Percentiles rank a stretch among this genome's conserved stretches.
Evolutionary conservation across 2,888 invertebrate genomes (phyloP).

Genomic region (Calameuta idolon): DNA sequence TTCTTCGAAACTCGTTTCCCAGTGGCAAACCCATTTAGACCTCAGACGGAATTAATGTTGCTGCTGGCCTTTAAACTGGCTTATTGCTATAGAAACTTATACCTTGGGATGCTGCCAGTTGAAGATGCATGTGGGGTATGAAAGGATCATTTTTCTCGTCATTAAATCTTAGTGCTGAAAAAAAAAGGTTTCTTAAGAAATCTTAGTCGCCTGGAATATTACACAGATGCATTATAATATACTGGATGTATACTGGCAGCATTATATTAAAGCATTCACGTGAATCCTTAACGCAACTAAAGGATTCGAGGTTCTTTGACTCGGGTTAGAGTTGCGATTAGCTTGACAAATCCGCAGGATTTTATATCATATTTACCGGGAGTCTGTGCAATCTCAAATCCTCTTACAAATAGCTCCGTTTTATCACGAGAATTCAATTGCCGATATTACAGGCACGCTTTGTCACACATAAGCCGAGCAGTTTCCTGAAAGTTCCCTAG

Average conservation of each 20-base stretch:
- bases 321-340: constrained; percentile 25
- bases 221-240: neutral
- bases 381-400: constrained; percentile 33
- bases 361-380: constrained; percentile 33
- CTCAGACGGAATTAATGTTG: neutral
- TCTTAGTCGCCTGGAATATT: neutral
- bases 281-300: neutral
- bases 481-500: neutral
- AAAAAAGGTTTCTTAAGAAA: neutral
- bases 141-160: neutral
- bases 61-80: neutral
- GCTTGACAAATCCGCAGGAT: constrained; percentile 39
- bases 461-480: constrained; percentile 27
- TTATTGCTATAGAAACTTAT: neutral
- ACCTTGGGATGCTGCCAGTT: neutral
- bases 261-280: neutral
- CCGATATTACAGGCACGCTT: constrained; percentile 39
- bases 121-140: neutral
- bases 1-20: constrained; percentile 18
- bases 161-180: neutral
- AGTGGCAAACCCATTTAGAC: neutral
- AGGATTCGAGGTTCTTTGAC: neutral
- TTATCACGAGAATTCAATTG: constrained; percentile 44
- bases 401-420: constrained; percentile 41
- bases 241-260: neutral